These are phyloP conservation scores for Achroia grisella DNA, from an alignment of 1,140 invertebrate species.

Conservation along the genomic window DNA sequence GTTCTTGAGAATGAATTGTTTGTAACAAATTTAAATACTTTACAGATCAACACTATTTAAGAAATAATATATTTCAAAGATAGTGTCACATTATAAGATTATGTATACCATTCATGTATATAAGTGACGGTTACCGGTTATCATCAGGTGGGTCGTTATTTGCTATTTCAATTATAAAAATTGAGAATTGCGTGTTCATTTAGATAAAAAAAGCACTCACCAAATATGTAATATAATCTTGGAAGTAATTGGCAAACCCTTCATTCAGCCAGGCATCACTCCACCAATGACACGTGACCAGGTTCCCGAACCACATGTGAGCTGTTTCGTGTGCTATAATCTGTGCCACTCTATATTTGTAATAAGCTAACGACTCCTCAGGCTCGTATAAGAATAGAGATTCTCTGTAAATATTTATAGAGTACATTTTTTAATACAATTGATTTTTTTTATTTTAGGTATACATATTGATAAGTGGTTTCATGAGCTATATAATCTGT, in stretches of 20 bases:
- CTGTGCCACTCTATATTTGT: conserved; percentile 65
- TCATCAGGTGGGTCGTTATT: no score
- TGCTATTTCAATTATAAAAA: no score
- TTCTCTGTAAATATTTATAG: conserved; percentile 30
- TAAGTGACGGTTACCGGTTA: no score
- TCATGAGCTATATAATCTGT: conserved; percentile 77
- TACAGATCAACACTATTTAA: no score
- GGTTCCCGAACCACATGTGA: conserved; percentile 81
- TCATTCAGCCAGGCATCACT: conserved; percentile 80
- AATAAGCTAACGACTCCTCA: conserved; percentile 43
- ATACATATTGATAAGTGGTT: no score
- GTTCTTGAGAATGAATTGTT: no score
- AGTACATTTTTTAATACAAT: not conserved
- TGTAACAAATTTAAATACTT: no score
- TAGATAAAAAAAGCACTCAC: conserved; percentile 29
- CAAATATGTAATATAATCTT: conserved; percentile 71
- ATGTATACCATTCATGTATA: no score
- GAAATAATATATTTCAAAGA: no score
- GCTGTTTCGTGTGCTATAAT: conserved; percentile 78
- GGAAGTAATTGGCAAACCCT: conserved; percentile 82
- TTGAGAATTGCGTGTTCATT: no score
- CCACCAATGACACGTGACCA: conserved; percentile 83
- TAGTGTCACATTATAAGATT: no score
- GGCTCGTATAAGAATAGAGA: conserved; percentile 38
- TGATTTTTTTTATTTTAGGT: no score